These are phyloP conservation scores for Cyphomyrus plagiostoma DNA, from an alignment of 2,113 vertebrate species.

Conservation along the genomic window DNA sequence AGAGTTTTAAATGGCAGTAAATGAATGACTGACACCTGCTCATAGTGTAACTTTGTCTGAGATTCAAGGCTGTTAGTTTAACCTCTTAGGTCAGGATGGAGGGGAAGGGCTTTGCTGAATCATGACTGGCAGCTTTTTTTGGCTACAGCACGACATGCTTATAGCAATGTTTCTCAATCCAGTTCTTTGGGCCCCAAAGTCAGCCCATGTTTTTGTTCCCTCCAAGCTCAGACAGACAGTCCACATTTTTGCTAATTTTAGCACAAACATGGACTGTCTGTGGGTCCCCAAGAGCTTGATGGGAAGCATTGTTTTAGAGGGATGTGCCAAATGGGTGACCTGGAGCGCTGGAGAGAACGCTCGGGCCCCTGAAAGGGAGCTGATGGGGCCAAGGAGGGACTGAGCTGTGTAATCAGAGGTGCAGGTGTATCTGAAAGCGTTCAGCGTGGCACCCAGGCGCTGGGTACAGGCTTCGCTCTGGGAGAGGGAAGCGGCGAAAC, in stretches of 20 bases:
- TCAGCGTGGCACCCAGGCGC: neutral
- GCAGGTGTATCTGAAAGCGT: neutral
- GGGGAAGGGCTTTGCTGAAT: neutral
- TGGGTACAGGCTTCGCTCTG: no score
- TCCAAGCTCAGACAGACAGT: neutral
- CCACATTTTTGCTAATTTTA: neutral
- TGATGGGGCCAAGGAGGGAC: neutral
- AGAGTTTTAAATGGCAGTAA: neutral
- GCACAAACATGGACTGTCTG: neutral
- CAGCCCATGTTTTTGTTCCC: neutral
- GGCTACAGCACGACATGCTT: neutral
- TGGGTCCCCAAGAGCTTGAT: neutral
- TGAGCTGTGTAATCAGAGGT: neutral
- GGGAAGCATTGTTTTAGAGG: neutral
- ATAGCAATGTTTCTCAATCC: neutral
- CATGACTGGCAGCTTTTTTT: neutral
- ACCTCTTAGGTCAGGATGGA: neutral
- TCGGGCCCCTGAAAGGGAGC: neutral
- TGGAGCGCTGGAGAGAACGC: neutral
- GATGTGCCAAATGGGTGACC: neutral
- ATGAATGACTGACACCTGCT: neutral
- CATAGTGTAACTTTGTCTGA: neutral
- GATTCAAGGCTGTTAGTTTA: neutral
- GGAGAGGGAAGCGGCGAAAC: neutral
- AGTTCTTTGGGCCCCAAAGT: neutral